Evolutionary conservation across 1,140 invertebrate genomes (phyloP).

Genomic region (Ceratina calcarata): DNA sequence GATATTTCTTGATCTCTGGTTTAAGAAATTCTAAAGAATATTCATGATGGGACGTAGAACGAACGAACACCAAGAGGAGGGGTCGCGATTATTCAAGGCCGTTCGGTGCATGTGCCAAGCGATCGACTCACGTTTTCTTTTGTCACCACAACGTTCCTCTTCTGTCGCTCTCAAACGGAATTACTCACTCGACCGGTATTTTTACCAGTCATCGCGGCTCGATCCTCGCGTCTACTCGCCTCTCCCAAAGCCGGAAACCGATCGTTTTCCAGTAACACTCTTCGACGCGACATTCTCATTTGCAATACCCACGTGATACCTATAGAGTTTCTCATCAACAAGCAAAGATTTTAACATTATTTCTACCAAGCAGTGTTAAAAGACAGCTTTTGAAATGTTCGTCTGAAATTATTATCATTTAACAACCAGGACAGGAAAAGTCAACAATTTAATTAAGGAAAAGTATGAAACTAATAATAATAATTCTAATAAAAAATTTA

Average conservation of each 20-base stretch:
- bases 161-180: constrained; percentile 38
- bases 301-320: not conserved
- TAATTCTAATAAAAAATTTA: no score
- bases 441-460: no score
- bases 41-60: no score
- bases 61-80: not conserved
- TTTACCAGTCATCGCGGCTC: constrained; percentile 50
- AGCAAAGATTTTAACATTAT: no score
- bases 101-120: constrained; percentile 35
- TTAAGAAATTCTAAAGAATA: no score
- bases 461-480: no score
- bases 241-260: not conserved
- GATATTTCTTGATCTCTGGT: no score
- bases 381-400: no score
- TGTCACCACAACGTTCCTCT: constrained; percentile 31
- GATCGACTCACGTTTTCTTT: constrained; percentile 39
- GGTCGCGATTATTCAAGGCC: constrained; percentile 43
- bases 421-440: no score
- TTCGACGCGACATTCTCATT: not conserved
- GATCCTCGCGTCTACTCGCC: not conserved
- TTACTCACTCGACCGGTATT: constrained; percentile 57
- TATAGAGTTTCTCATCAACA: no score
- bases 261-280: not conserved
- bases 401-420: no score
- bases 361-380: no score